Base-by-base conservation (phyloP, 2,888 invertebrate species). In the Sylvicola cinctus region DNA sequence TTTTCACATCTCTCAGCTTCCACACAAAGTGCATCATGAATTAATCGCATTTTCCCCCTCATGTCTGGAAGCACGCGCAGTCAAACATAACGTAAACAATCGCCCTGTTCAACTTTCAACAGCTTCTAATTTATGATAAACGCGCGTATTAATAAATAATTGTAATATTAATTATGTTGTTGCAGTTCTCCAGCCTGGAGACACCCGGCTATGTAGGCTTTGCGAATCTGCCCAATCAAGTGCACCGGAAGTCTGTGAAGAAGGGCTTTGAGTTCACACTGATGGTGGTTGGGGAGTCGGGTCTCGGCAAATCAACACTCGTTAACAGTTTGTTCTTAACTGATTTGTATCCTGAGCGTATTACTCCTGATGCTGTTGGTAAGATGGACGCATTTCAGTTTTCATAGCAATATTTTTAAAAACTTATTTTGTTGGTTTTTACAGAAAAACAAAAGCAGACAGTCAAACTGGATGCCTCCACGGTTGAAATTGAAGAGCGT, bases 181-280 rank as follows among this genome's bases (percentile, higher is more conserved):
- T 56, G 15, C 56, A 84, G 83, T 85, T 84, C 61, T 74, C 81
- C 34, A 77, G 75, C 49, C 58, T 83, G 44, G 84, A 84, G 56
- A 80, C 83, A 1, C 80, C 83, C 20, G 83, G 83, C 15, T 93
- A 91, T 62, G 76, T 58, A 42, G 58, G 58, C 23, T 58, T 58
- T 36, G 93, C 91, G 33, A 93, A 93, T 63, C 60, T 95, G 27
- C 93, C 93, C 2, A 91, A 93, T 59, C 93, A 93, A 60, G 91
- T 95, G 16, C 91, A 95, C 56, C 67, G 93, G 41, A 95, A 95
- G 59, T 91, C 90, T 1, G 93, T 93, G 35, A 95, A 95, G 58
- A 93, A 91, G 53, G 93, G 93, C 15, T 95, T 95, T 53, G 93
- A 93, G 60, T 95, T 95, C 54, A 93, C 93, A 1, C 62, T 95